phyloP scores from a whole-genome alignment of 2,888 invertebrate genomes.

The Leptopilina syphax region DNA sequence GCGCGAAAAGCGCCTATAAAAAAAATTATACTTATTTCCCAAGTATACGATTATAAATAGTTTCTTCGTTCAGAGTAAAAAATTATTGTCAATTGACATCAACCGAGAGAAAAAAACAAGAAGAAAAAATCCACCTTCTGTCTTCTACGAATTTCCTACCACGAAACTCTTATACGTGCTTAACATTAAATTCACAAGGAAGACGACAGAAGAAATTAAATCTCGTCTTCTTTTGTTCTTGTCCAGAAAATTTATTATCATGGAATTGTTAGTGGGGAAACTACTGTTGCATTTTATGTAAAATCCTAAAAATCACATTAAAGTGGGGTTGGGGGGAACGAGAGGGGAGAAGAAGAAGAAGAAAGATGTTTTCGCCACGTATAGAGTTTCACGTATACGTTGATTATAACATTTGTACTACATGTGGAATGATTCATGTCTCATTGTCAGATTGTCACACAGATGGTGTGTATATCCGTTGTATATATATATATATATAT shows the following conservation, averaged over 20 bases:
- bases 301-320: not conserved
- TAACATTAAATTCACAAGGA: slow-evolving; percentile 23
- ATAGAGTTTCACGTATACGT: slow-evolving; percentile 19
- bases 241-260: slow-evolving; percentile 31
- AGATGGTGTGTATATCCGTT: slow-evolving; percentile 15
- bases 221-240: slow-evolving; percentile 34
- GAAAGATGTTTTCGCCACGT: slow-evolving; percentile 19
- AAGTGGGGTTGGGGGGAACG: too few species aligned
- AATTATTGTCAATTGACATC: not conserved
- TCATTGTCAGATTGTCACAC: slow-evolving; percentile 40
- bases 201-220: slow-evolving; percentile 35
- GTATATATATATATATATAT: not conserved
- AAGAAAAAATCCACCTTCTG: not conserved
- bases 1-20: too few species aligned
- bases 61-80: not conserved
- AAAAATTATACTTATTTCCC: too few species aligned
- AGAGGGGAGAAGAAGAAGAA: not conserved
- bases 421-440: slow-evolving; percentile 35
- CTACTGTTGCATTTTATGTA: slow-evolving; percentile 9
- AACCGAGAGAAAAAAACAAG: not conserved
- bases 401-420: slow-evolving; percentile 38
- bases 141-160: slow-evolving; percentile 11
- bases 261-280: not conserved
- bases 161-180: slow-evolving; percentile 30
- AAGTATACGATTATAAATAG: too few species aligned